phyloP scores from a whole-genome alignment of 1,140 invertebrate genomes.

The Lethrus apterus region DNA sequence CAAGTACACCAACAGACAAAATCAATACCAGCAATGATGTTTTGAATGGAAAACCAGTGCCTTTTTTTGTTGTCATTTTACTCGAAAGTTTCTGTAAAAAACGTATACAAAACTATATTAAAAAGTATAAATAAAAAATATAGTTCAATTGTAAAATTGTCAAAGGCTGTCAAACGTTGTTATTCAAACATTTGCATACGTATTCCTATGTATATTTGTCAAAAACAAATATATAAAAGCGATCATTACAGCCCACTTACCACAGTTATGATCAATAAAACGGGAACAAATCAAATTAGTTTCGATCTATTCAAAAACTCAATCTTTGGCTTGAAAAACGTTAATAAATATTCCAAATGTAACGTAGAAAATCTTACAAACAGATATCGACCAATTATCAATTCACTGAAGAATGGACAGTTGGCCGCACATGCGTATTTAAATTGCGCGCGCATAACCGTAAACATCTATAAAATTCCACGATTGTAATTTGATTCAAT shows the following conservation, averaged over 20 bases:
- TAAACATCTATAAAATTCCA: not conserved
- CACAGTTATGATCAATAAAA: not conserved
- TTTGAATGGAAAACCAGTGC: slow-evolving; percentile 24
- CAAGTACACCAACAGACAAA: slow-evolving; percentile 18
- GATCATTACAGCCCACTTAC: not conserved
- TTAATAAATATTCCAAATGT: too few relatives aligned
- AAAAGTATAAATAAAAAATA: not conserved
- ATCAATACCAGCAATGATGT: slow-evolving; percentile 19
- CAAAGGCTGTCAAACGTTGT: too few relatives aligned
- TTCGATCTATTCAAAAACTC: not conserved
- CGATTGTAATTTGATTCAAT: too few relatives aligned
- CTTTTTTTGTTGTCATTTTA: slow-evolving; percentile 28
- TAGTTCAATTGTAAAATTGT: not conserved
- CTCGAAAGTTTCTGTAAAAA: slow-evolving; percentile 31
- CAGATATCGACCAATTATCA: not conserved
- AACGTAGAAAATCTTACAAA: too few relatives aligned
- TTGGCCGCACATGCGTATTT: not conserved
- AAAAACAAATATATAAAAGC: not conserved
- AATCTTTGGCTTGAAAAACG: too few relatives aligned
- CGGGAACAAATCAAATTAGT: not conserved
- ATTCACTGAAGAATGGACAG: not conserved
- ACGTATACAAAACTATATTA: slow-evolving; percentile 2
- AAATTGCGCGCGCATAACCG: not conserved
- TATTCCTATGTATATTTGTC: too few relatives aligned
- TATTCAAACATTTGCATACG: too few relatives aligned